A percentile compares a stretch with the other conserved stretches of the same genome.
These are phyloP conservation scores for Exocentrus adspersus DNA, from an alignment of 2,888 invertebrate genomes.

Conservation along the genomic window DNA sequence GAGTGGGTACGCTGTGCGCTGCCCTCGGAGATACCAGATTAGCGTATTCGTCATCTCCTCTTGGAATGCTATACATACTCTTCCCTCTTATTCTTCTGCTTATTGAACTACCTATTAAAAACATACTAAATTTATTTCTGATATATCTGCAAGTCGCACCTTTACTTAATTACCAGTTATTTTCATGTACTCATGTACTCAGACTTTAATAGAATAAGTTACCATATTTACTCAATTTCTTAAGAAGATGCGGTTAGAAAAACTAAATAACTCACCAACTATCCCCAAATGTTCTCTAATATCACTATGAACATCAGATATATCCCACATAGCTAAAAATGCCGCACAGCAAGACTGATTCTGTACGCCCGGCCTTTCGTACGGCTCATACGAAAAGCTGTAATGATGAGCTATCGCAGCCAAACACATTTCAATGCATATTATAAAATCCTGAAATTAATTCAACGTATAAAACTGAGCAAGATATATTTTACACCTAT, in stretches of 20 bases:
- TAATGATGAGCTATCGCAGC: constrained; percentile 96
- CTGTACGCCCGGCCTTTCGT: constrained; percentile 65
- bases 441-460: constrained; percentile 88
- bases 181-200: too few relatives aligned
- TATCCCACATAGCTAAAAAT: constrained; percentile 93
- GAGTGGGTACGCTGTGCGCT: constrained; percentile 54
- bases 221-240: too few relatives aligned
- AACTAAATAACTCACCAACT: constrained; percentile 71
- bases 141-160: too few relatives aligned
- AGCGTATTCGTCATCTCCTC: constrained; percentile 71
- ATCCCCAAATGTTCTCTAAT: constrained; percentile 93
- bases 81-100: constrained; percentile 82
- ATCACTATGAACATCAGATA: constrained; percentile 94
- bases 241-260: too few relatives aligned
- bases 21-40: constrained; percentile 54
- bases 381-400: constrained; percentile 94
- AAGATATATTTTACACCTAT: background rate
- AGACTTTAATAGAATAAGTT: too few relatives aligned
- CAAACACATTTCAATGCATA: constrained; percentile 98
- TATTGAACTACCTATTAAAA: constrained; percentile 66
- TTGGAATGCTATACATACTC: constrained; percentile 77
- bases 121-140: too few relatives aligned
- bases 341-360: constrained; percentile 75
- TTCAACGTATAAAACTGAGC: constrained; percentile 53
- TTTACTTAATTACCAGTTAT: too few relatives aligned